These are phyloP conservation scores for Brachypodius melanocephalos DNA, from an alignment of 2,113 vertebrate species.

Conservation along the genomic window DNA sequence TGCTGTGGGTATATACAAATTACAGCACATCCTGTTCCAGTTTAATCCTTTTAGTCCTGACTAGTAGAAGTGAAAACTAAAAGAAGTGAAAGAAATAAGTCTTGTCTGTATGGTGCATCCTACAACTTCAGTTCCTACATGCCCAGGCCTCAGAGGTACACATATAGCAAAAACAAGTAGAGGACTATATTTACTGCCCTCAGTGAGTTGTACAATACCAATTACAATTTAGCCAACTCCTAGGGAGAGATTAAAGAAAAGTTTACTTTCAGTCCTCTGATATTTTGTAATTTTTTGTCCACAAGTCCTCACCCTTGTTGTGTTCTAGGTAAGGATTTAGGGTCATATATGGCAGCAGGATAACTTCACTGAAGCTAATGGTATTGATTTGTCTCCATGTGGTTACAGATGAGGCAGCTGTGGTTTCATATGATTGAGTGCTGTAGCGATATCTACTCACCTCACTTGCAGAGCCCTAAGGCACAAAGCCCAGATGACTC, in stretches of 20 bases:
- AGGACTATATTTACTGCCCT: background rate
- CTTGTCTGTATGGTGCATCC: background rate
- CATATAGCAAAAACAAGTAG: background rate
- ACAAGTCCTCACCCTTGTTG: background rate
- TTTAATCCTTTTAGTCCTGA: background rate
- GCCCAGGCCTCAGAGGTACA: background rate
- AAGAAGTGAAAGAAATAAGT: background rate
- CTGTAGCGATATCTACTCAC: constrained; percentile 13
- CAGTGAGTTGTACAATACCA: background rate
- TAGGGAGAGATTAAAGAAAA: background rate
- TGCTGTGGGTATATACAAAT: background rate
- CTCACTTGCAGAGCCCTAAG: constrained; percentile 3
- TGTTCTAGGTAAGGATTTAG: background rate
- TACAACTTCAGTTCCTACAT: background rate
- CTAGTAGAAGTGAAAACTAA: background rate
- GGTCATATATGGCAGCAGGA: constrained; percentile 11
- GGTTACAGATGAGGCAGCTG: constrained; percentile 21
- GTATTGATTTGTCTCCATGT: constrained; percentile 23
- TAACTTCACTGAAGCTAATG: constrained; percentile 32
- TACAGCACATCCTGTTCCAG: background rate
- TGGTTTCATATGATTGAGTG: constrained; percentile 32
- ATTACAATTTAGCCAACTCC: background rate
- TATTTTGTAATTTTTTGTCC: background rate
- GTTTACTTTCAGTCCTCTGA: background rate
- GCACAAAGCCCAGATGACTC: constrained; percentile 28